A percentile compares a stretch with the other conserved stretches of the same genome.
phyloP scores from a whole-genome alignment of 2,797 vertebrate genomes.

The Telmatherina bonti region DNA sequence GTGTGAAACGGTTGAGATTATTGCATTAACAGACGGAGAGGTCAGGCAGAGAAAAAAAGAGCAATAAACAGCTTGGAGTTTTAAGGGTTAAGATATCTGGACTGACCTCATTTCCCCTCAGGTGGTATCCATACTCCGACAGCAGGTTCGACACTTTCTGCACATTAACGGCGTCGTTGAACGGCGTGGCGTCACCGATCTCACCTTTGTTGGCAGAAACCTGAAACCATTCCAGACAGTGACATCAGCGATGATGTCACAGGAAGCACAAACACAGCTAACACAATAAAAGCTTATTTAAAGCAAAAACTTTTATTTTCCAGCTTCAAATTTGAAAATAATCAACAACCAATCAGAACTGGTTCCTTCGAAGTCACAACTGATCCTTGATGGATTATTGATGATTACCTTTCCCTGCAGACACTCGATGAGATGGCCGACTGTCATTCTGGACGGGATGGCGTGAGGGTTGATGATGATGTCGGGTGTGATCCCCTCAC shows the following conservation, averaged over 20 bases:
- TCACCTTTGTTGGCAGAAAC: conserved; percentile 99
- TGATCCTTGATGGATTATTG: neutral
- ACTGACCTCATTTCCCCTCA: conserved; percentile 94
- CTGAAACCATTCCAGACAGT: conserved; percentile 65
- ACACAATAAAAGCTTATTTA: neutral
- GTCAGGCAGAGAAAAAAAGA: no score
- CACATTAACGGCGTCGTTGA: conserved; percentile 98
- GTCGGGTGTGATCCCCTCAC: conserved; percentile 97
- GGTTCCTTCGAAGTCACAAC: neutral
- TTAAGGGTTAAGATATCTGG: no score
- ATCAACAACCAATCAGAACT: neutral
- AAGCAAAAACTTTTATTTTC: no score
- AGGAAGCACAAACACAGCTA: no score
- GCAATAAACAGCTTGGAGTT: neutral
- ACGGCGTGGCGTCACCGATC: conserved; percentile 97
- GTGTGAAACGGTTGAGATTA: no score
- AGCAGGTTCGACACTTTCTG: conserved; percentile 98
- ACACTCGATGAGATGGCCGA: conserved; percentile 98
- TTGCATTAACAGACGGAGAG: no score
- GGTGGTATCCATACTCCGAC: conserved; percentile 96
- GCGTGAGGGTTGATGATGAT: conserved; percentile 99
- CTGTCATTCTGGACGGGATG: conserved; percentile 98
- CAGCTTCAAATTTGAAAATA: neutral
- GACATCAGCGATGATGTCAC: no score
- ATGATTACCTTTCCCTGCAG: conserved; percentile 92